Evolutionary conservation across 23 tunicate species (phyloP).

Genomic region (Diplosoma virens): DNA sequence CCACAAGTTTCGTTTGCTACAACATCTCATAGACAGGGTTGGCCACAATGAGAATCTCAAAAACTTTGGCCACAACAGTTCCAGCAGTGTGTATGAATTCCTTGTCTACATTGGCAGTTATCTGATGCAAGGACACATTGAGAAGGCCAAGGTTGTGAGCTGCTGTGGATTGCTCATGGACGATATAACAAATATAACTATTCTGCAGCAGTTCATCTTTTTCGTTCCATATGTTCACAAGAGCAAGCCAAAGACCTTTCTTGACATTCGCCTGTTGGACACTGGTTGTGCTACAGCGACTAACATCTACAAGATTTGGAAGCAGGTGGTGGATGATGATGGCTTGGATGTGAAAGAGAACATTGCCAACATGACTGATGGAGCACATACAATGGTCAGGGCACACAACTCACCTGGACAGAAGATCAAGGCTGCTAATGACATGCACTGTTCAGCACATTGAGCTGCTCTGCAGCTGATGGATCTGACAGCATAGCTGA

Average conservation of each 20-base stretch:
- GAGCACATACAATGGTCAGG: no score
- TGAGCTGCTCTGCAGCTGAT: background rate
- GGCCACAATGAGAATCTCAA: background rate
- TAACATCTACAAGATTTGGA: background rate
- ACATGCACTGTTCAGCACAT: background rate
- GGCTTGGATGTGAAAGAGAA: background rate
- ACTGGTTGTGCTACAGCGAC: background rate
- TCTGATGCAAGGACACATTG: background rate
- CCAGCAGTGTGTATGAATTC: background rate
- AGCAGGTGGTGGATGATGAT: background rate
- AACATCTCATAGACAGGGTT: background rate
- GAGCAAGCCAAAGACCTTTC: background rate
- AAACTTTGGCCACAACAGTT: background rate
- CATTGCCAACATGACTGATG: background rate
- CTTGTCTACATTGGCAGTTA: background rate
- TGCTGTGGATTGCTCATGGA: background rate
- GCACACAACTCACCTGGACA: background rate
- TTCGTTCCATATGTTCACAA: background rate
- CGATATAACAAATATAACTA: no score
- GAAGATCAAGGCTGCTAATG: background rate
- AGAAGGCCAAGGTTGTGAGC: background rate
- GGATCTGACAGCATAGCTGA: background rate
- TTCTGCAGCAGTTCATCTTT: background rate
- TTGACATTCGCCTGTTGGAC: background rate
- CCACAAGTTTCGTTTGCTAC: background rate